Percentiles rank a stretch among this genome's conserved stretches.
Conservation (phyloP, 2,797 vertebrate genomes). For the Myotis findleyi region DNA sequence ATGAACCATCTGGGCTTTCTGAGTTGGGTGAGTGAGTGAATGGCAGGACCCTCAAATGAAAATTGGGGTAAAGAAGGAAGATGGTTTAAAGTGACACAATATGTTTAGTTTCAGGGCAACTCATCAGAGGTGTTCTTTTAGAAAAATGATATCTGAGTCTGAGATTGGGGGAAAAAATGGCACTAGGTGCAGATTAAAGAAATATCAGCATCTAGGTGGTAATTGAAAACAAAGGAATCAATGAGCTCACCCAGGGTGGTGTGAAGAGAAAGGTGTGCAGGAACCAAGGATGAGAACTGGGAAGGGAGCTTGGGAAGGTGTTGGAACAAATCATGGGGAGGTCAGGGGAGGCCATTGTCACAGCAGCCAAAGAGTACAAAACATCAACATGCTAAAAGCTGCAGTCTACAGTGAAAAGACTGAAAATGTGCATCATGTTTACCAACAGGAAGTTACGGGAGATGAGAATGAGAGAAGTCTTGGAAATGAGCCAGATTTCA, state of each 20-base stretch:
- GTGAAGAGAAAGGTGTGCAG: background rate
- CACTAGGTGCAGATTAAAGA: background rate
- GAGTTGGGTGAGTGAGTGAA: background rate
- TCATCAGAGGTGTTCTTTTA: background rate
- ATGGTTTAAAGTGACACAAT: background rate
- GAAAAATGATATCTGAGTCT: background rate
- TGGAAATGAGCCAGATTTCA: background rate
- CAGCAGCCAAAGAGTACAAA: background rate
- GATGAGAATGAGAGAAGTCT: background rate
- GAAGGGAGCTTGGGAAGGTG: background rate
- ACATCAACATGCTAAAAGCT: background rate
- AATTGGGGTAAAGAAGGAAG: background rate
- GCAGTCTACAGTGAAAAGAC: background rate
- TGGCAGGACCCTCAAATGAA: background rate
- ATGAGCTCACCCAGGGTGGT: background rate
- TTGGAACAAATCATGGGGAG: background rate
- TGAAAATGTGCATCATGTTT: background rate
- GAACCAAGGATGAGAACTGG: background rate
- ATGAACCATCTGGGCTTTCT: background rate
- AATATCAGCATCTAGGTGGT: background rate
- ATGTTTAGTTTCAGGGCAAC: background rate
- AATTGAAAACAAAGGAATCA: background rate
- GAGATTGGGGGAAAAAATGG: background rate
- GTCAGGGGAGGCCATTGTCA: background rate
- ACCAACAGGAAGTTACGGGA: background rate